Base-by-base conservation (phyloP, 2,888 invertebrate species). In the Chaetogeoica ovagalla region DNA sequence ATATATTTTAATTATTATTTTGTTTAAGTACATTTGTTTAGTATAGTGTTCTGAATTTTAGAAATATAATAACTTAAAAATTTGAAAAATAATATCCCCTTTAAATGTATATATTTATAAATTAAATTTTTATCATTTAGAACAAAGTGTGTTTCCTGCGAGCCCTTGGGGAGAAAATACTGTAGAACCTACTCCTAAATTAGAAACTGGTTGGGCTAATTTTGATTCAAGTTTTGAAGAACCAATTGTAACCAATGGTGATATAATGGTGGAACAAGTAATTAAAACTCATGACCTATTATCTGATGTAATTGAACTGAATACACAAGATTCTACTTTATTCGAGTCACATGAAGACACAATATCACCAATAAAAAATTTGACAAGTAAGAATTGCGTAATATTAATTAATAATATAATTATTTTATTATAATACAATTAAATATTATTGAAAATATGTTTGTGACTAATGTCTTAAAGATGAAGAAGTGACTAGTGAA, bases 221-320 rank as follows among this genome's bases (percentile, higher is more conserved):
- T 82, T 82, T 73, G 82, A 82, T 63, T 82, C 82, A 23, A 77
- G 66, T 70, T 82, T 82, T 73, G 72, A 65, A 43, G 81, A 79
- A 13, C 43, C 79, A n/a, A 57, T 79, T n/a, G 43, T 55, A 15
- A 37, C 55, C 23, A 79, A 71, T 71, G 79, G 71, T 43, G 63
- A 71, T 23, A 6, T 62, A 55, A 21, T n/a, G 2, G 63, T 71
- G 2, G 23, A 63, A 39, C 23, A 77, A 43, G 43, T 43, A 7
- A 43, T 43, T 6, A 43, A 43, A 43, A 7, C 43, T 48, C 48
- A 48, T 48, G 77, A 71, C 30, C 23, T 71, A n/a, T 63, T 79
- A 63, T 19, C 70, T 63, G 37, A 63, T n/a, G 30, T 62, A 9
- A 19, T 52, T 4, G 62, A 77, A 39, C 57, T 19, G 11, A 62